These are phyloP conservation scores for Otocyon megalotis DNA, from an alignment of 2,113 vertebrate genomes.

Conservation along the genomic window DNA sequence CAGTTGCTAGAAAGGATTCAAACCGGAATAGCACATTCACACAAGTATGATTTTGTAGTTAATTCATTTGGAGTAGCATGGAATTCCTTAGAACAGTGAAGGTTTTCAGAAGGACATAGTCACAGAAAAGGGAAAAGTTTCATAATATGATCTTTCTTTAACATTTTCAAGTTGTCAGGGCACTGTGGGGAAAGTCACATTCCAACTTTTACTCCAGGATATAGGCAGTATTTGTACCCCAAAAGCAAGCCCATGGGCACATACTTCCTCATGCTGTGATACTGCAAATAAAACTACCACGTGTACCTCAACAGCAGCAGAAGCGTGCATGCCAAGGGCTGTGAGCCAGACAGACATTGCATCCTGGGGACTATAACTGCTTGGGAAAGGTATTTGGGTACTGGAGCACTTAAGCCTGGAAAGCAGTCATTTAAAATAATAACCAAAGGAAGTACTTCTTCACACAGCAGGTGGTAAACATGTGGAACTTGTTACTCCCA, in stretches of 20 bases:
- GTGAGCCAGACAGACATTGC: background rate
- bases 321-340: background rate
- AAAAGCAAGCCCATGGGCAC: background rate
- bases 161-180: background rate
- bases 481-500: constrained; percentile 60
- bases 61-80: constrained; percentile 66
- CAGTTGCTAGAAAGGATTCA: constrained; percentile 81
- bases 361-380: background rate
- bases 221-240: background rate
- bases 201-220: constrained; percentile 12
- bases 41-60: constrained; percentile 75
- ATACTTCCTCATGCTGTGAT: background rate
- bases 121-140: constrained; percentile 45
- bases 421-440: constrained; percentile 68
- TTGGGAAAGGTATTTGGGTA: background rate
- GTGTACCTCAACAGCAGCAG: background rate
- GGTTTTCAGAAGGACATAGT: constrained; percentile 55
- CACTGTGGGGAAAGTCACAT: background rate
- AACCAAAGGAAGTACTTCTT: constrained; percentile 70
- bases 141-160: background rate
- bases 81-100: constrained; percentile 63
- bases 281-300: background rate
- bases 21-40: constrained; percentile 60
- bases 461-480: constrained; percentile 69
- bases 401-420: background rate